These are phyloP conservation scores for Limnodromus scolopaceus DNA, from an alignment of 2,797 vertebrate species.

Conservation along the genomic window DNA sequence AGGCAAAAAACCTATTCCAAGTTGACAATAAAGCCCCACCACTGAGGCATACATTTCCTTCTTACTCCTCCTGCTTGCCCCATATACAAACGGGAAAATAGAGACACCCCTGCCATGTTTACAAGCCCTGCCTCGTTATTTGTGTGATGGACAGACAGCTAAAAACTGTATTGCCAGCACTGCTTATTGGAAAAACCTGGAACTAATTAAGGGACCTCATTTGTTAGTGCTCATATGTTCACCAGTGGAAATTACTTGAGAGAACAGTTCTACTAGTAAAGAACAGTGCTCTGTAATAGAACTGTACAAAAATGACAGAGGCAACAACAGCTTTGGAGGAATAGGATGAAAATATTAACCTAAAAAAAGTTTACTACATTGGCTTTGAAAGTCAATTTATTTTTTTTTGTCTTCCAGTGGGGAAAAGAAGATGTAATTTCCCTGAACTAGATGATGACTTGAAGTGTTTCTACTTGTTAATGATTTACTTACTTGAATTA, in stretches of 20 bases:
- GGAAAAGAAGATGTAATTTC: constrained; percentile 1
- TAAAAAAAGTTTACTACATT: background rate
- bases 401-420: background rate
- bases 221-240: background rate
- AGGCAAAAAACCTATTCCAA: background rate
- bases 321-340: background rate
- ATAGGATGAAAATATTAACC: background rate
- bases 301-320: background rate
- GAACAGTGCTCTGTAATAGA: background rate
- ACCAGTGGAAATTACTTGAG: background rate
- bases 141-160: constrained; percentile 11
- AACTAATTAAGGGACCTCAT: constrained; percentile 28
- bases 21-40: background rate
- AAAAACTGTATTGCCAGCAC: background rate
- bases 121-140: constrained; percentile 20
- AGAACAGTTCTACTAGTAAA: background rate
- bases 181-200: constrained; percentile 38
- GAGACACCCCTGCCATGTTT: constrained; percentile 21
- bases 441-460: background rate
- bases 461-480: background rate
- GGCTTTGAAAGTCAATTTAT: background rate
- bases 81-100: background rate
- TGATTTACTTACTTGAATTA: constrained; percentile 18
- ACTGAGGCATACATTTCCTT: background rate
- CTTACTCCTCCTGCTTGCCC: background rate